Percentiles rank a stretch among this genome's conserved stretches.
These are phyloP conservation scores for Corythoichthys intestinalis DNA, from an alignment of 2,113 vertebrate genomes.

Conservation along the genomic window DNA sequence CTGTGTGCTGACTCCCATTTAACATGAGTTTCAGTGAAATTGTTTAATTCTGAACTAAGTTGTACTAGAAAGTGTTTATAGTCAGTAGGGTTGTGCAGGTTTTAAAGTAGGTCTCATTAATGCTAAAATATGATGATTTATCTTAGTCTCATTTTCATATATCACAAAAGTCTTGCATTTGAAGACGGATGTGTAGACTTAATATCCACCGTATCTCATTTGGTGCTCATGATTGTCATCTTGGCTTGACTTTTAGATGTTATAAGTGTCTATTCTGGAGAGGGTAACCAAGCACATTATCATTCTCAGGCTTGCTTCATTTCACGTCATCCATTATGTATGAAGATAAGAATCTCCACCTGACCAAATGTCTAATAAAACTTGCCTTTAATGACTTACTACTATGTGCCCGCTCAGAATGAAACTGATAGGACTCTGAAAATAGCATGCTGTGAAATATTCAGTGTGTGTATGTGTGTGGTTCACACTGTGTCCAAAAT, in stretches of 20 bases:
- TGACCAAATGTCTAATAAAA: slow-evolving; percentile 32
- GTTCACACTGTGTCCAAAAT: neutral
- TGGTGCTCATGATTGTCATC: neutral
- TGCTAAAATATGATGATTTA: neutral
- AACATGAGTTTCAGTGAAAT: neutral
- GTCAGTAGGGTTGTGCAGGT: too few species aligned
- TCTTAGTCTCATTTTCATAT: neutral
- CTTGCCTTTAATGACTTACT: slow-evolving; percentile 41
- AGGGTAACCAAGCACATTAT: slow-evolving; percentile 26
- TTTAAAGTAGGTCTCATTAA: too few species aligned
- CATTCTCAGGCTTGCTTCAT: slow-evolving; percentile 41
- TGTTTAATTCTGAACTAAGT: neutral
- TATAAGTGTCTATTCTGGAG: slow-evolving; percentile 5
- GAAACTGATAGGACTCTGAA: slow-evolving; percentile 62
- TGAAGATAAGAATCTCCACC: slow-evolving; percentile 48
- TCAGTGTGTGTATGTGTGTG: slow-evolving; percentile 41
- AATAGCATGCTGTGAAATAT: slow-evolving; percentile 70
- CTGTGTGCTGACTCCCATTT: neutral
- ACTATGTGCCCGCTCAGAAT: slow-evolving; percentile 47
- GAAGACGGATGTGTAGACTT: neutral
- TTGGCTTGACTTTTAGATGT: slow-evolving; percentile 7
- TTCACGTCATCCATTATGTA: slow-evolving; percentile 59
- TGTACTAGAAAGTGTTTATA: neutral
- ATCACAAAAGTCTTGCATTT: neutral
- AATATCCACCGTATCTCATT: neutral